Evolutionary conservation across 2,888 invertebrate genomes (phyloP).

Genomic region (Myathropa florea): DNA sequence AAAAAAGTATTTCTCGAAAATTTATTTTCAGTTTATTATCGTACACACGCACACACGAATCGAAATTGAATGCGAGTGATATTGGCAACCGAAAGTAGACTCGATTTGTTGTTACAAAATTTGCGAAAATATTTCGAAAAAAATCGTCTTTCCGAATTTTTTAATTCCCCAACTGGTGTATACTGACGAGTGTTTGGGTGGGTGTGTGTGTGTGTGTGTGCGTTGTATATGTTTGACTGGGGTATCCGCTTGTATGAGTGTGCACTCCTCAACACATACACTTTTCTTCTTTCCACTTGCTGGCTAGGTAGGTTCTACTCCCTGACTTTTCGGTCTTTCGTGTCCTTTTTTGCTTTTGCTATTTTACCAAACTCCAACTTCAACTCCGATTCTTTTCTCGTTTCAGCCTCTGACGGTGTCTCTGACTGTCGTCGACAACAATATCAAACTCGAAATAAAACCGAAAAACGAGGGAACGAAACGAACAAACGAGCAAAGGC

Average conservation of each 20-base stretch:
- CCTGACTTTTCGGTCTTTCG: background rate
- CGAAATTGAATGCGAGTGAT: background rate
- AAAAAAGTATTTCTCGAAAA: conserved; percentile 15
- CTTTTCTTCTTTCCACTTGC: conserved; percentile 4
- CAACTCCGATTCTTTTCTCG: conserved; percentile 28
- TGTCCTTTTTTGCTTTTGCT: conserved; percentile 11
- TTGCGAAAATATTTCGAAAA: conserved; percentile 42
- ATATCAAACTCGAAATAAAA: background rate
- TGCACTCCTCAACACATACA: background rate
- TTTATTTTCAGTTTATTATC: conserved; percentile 55
- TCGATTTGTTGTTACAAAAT: conserved; percentile 20
- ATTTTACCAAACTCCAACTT: background rate
- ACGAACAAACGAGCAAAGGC: conserved; percentile 26
- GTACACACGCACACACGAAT: conserved; percentile 20
- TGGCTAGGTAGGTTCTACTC: conserved; percentile 18
- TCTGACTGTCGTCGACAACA: background rate
- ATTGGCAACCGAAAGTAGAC: conserved; percentile 23
- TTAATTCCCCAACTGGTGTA: background rate
- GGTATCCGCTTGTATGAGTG: background rate
- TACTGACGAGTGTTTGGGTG: background rate
- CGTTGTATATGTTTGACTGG: too few relatives aligned
- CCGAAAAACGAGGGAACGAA: conserved; percentile 20
- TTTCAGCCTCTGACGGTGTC: conserved; percentile 12
- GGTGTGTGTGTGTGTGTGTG: background rate
- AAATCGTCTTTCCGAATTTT: background rate